phyloP scores from a whole-genome alignment of 2,888 invertebrate genomes.

The Eretmocerus hayati region DNA sequence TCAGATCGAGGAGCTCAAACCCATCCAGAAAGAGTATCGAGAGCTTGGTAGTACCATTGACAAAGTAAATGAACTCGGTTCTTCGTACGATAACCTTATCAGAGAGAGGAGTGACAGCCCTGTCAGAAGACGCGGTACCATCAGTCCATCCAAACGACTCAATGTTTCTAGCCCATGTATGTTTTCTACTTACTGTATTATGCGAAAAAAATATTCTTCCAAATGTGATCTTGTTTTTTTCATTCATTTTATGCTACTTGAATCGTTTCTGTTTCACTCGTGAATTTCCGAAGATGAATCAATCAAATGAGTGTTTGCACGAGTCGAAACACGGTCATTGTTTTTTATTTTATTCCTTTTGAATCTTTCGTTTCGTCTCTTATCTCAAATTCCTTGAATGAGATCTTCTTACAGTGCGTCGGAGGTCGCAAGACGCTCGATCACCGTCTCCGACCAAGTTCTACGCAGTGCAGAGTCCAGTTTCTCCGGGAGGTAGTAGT shows the following conservation, averaged over 20 bases:
- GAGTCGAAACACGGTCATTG: no score
- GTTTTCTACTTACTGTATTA: no score
- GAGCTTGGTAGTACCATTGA: constrained; percentile 81
- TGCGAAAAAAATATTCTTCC: no score
- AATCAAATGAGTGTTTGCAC: no score
- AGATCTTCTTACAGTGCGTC: constrained; percentile 54
- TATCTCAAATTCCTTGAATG: no score
- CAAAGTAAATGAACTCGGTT: constrained; percentile 84
- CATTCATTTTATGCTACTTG: no score
- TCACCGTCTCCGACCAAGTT: constrained; percentile 76
- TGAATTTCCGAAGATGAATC: no score
- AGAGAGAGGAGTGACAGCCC: constrained; percentile 77
- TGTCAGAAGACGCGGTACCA: constrained; percentile 61
- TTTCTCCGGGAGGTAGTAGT: constrained; percentile 82
- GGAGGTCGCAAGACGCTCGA: constrained; percentile 64
- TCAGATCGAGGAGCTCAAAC: constrained; percentile 78
- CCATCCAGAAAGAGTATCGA: constrained; percentile 80
- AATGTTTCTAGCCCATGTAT: constrained; percentile 56
- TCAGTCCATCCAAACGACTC: constrained; percentile 77
- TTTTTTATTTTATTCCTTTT: no score
- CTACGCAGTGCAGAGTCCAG: constrained; percentile 60
- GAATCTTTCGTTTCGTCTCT: no score
- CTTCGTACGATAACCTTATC: constrained; percentile 74
- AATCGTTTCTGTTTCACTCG: no score
- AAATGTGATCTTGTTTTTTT: no score